Percentiles rank a stretch among this genome's conserved stretches.
phyloP scores from a whole-genome alignment of 23 tunicate genomes.

The Oikopleura dioica region DNA sequence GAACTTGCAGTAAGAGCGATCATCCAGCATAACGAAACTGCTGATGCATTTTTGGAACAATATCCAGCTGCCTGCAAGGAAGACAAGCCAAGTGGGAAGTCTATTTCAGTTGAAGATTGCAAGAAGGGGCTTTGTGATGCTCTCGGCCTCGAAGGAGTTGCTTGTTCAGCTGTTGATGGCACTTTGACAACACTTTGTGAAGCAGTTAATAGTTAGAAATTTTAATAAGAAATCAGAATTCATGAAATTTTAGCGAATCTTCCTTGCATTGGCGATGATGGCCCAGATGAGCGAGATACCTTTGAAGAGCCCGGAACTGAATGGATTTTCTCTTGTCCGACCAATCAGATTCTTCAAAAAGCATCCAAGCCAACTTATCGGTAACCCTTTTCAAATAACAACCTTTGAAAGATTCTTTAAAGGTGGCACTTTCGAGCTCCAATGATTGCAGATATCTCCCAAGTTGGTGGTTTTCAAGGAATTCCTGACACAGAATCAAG shows the following conservation, averaged over 20 bases:
- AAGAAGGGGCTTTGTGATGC: not conserved
- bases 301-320: constrained; percentile 6
- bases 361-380: too few species aligned
- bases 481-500: too few species aligned
- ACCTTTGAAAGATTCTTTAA: too few species aligned
- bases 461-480: too few species aligned
- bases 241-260: too few species aligned
- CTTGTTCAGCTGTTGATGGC: too few species aligned
- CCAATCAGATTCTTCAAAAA: too few species aligned
- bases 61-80: not conserved
- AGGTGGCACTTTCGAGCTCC: not conserved
- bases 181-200: too few species aligned
- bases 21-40: not conserved
- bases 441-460: not conserved
- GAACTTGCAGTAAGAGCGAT: not conserved
- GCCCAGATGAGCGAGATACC: not conserved
- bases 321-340: constrained; percentile 7
- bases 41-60: not conserved
- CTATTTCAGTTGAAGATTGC: not conserved
- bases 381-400: too few species aligned
- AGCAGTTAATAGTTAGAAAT: too few species aligned
- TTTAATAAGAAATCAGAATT: too few species aligned
- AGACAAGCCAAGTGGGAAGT: not conserved
- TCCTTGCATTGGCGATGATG: not conserved
- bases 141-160: too few species aligned